Conservation (phyloP, 2,888 invertebrate species). For the Drosophila meridionalis region DNA sequence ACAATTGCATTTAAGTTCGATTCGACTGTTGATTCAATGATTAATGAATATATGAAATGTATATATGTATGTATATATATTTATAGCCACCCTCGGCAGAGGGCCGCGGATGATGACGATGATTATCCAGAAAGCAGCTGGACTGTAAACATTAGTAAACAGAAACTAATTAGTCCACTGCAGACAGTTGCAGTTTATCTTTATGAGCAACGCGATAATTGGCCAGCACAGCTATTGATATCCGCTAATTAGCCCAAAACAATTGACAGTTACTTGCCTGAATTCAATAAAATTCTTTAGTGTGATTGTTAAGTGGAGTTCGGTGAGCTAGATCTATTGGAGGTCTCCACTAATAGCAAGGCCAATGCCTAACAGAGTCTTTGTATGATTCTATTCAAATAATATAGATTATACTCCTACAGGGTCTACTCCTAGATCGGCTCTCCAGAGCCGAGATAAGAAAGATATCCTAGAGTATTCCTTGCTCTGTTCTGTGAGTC, state of each 20-base stretch:
- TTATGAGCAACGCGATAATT: not conserved
- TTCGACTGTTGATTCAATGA: constrained; percentile 50
- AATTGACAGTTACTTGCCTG: not conserved
- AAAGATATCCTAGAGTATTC: too few species aligned
- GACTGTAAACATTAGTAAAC: not conserved
- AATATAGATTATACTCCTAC: not conserved
- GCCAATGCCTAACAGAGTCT: not conserved
- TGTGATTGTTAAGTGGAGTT: not conserved
- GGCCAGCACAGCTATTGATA: not conserved
- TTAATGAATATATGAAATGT: constrained; percentile 36
- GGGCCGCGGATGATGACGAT: not conserved
- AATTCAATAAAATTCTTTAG: not conserved
- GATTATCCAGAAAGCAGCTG: not conserved
- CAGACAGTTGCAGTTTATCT: constrained; percentile 7
- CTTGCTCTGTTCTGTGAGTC: too few species aligned
- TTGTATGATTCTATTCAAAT: not conserved
- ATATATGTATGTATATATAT: not conserved
- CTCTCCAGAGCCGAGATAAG: too few species aligned
- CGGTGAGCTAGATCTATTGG: not conserved
- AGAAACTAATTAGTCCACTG: constrained; percentile 16
- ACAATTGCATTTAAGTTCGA: constrained; percentile 6
- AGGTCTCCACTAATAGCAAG: not conserved
- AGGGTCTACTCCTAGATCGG: not conserved
- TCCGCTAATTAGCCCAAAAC: not conserved
- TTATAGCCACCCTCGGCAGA: too few species aligned